Conservation (phyloP, 2,888 invertebrate genomes). For the Eupsilia transversa region DNA sequence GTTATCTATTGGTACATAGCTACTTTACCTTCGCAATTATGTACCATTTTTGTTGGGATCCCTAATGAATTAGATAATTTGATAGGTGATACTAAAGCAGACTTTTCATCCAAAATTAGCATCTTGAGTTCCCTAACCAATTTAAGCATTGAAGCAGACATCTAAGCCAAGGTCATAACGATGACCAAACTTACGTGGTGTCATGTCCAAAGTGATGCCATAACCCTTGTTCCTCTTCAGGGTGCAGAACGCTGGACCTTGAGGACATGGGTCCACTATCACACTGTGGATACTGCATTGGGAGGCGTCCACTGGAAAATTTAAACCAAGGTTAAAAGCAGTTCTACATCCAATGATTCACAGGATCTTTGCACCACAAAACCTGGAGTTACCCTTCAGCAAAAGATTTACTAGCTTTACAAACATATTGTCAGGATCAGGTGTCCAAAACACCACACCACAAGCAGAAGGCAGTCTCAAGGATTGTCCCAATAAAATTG, state of each 20-base stretch:
- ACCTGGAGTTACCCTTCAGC: not conserved
- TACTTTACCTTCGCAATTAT: not conserved
- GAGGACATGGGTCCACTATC: conserved; percentile 78
- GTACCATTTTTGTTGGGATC: not conserved
- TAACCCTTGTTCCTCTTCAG: conserved; percentile 77
- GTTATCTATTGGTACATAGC: not conserved
- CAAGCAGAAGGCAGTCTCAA: not conserved
- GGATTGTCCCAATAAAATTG: not conserved
- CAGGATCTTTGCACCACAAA: not conserved
- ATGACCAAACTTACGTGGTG: conserved; percentile 76
- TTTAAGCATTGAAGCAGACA: not conserved
- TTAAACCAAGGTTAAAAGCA: not conserved
- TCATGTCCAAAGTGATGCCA: conserved; percentile 76
- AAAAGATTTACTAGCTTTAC: not conserved
- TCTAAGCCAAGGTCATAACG: not conserved
- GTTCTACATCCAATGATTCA: not conserved
- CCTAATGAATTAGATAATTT: not conserved
- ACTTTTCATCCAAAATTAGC: not conserved
- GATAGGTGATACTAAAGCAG: not conserved
- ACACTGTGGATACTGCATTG: conserved; percentile 77
- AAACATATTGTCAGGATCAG: not conserved
- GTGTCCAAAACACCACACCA: not conserved
- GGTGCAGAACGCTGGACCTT: conserved; percentile 76
- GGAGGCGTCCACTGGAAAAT: conserved; percentile 72
- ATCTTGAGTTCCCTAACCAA: not conserved